phyloP scores from a whole-genome alignment of 23 tunicate species.

The Ascidia mentula region DNA sequence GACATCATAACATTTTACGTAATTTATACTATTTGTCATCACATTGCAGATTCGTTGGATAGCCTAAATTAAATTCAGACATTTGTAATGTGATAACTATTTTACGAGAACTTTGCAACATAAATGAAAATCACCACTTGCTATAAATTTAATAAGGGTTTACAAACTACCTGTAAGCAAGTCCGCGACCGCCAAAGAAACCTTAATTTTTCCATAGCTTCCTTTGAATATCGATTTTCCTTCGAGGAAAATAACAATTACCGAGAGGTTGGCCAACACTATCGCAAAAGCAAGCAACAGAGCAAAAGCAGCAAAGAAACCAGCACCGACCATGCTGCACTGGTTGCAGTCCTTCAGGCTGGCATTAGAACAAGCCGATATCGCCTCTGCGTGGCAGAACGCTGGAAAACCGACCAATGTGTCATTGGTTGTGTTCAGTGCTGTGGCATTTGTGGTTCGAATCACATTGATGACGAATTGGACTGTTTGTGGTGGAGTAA shows the following conservation, averaged over 20 bases:
- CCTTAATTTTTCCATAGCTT: slow-evolving; percentile 7
- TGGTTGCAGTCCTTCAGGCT: background rate
- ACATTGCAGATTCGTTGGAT: no score
- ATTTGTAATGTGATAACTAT: no score
- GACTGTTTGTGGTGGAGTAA: no score
- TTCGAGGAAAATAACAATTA: background rate
- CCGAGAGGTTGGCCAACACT: background rate
- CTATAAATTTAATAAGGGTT: no score
- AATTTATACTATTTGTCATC: no score
- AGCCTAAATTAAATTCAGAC: no score
- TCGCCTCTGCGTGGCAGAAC: background rate
- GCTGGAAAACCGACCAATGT: slow-evolving; percentile 8
- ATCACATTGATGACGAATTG: no score
- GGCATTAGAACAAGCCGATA: background rate
- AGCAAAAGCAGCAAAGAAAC: background rate
- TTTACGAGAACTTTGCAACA: no score
- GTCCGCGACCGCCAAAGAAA: slow-evolving; percentile 8
- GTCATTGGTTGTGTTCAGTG: no score
- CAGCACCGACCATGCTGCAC: slow-evolving; percentile 5
- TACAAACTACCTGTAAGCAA: slow-evolving; percentile 18
- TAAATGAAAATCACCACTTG: no score
- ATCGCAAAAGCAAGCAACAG: background rate
- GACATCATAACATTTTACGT: no score
- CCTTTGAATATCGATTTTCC: background rate
- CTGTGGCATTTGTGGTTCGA: no score